phyloP scores from a whole-genome alignment of 1,140 invertebrate species.

The Leptinotarsa texana region DNA sequence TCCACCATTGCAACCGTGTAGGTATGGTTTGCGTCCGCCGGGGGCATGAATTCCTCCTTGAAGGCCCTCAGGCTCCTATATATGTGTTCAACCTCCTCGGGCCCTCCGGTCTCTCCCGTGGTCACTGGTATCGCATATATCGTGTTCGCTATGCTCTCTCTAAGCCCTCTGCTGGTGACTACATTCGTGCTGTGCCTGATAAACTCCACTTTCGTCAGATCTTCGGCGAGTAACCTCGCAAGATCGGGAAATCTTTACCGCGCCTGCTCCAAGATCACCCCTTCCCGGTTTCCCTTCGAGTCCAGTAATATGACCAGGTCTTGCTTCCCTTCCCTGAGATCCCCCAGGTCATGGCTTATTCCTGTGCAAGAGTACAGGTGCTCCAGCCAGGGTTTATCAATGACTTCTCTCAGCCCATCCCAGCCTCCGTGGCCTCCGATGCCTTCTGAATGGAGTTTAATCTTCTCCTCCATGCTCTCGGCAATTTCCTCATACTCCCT shows the following conservation, averaged over 20 bases:
- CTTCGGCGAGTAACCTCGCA: neutral
- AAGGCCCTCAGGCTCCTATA: neutral
- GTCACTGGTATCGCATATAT: neutral
- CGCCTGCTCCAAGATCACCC: neutral
- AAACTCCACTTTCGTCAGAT: neutral
- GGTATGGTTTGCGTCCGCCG: neutral
- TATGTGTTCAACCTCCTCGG: neutral
- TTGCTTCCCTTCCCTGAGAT: neutral
- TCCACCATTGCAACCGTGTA: neutral
- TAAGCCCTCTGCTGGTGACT: neutral
- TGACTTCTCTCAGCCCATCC: neutral
- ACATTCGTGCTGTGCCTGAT: neutral
- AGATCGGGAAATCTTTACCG: neutral
- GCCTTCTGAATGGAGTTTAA: too few relatives aligned
- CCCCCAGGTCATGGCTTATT: neutral
- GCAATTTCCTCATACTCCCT: too few relatives aligned
- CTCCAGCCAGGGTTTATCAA: neutral
- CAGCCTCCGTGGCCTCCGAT: too few relatives aligned
- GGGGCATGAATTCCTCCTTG: neutral
- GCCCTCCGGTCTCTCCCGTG: neutral
- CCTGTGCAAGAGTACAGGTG: neutral
- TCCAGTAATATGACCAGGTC: neutral
- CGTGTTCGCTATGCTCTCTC: neutral
- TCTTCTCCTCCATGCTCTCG: too few relatives aligned
- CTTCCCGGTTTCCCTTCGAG: neutral